Percentiles rank a stretch among this genome's conserved stretches.
phyloP scores from a whole-genome alignment of 2,797 vertebrate genomes.

The Taeniopygia guttata region DNA sequence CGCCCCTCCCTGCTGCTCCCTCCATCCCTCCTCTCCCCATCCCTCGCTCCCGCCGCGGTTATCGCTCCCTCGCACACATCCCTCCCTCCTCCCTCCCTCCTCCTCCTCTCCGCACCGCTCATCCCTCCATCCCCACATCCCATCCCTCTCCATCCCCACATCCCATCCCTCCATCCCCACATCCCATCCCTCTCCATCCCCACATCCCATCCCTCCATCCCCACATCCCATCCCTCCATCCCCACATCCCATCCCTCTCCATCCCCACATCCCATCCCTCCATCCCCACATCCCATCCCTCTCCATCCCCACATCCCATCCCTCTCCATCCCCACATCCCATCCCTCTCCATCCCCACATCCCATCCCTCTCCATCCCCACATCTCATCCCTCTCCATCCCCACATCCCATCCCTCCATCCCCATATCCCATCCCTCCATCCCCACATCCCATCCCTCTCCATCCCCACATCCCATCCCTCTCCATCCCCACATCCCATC shows the following conservation, averaged over 20 bases:
- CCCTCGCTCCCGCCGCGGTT: background rate
- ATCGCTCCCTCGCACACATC: background rate
- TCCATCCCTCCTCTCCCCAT: slow-evolving; percentile 25
- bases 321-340: too few relatives aligned
- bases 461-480: background rate
- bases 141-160: background rate
- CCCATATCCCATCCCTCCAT: background rate
- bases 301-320: background rate
- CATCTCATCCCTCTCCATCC: background rate
- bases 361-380: too few relatives aligned
- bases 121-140: background rate
- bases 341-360: background rate
- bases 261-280: background rate
- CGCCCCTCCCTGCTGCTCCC: background rate
- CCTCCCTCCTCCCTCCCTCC: background rate
- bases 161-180: background rate
- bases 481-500: too few relatives aligned
- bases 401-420: background rate
- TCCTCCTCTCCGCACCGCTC: background rate
- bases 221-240: background rate
- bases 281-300: background rate
- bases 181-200: too few relatives aligned
- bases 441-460: background rate
- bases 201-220: background rate
- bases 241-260: background rate